Percentiles rank a stretch among this genome's conserved stretches.
Conservation (phyloP, 1,140 invertebrate genomes). For the Radopholus similis region DNA sequence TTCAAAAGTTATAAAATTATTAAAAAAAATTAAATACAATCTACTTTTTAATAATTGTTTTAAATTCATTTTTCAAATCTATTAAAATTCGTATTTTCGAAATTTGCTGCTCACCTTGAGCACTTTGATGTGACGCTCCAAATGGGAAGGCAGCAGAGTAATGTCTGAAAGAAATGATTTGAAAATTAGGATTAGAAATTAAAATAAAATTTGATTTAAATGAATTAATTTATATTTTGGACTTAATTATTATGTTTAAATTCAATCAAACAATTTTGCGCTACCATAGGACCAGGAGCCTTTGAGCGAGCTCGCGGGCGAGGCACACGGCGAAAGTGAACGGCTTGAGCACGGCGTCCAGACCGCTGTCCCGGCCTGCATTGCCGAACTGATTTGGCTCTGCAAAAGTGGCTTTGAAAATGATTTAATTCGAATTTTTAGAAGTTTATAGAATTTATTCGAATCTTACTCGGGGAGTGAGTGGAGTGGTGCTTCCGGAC, state of each 20-base stretch:
- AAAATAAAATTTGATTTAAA: neutral
- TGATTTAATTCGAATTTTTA: too few relatives aligned
- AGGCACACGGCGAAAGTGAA: slow-evolving; percentile 52
- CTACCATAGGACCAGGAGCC: slow-evolving; percentile 57
- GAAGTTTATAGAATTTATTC: too few relatives aligned
- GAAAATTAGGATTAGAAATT: neutral
- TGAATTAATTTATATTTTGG: slow-evolving; percentile 10
- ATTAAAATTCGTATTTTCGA: neutral
- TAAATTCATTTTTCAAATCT: neutral
- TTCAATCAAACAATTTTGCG: slow-evolving; percentile 9
- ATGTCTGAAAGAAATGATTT: slow-evolving; percentile 14
- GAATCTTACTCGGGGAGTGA: too few relatives aligned
- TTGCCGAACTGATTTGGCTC: slow-evolving; percentile 32
- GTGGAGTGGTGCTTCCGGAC: slow-evolving; percentile 23
- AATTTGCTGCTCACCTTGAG: slow-evolving; percentile 6
- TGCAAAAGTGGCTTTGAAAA: slow-evolving; percentile 13
- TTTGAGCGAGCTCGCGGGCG: slow-evolving; percentile 40
- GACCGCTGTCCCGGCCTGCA: slow-evolving; percentile 37
- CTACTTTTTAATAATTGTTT: neutral
- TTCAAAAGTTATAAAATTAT: slow-evolving; percentile 65
- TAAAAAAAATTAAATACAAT: slow-evolving; percentile 3
- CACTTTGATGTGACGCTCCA: slow-evolving; percentile 31
- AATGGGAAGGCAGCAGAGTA: slow-evolving; percentile 8
- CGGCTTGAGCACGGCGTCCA: slow-evolving; percentile 53
- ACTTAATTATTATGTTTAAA: too few relatives aligned